Percentiles rank a stretch among this genome's conserved stretches.
phyloP scores from a whole-genome alignment of 1,140 invertebrate species.

The Psilanteris sp. region DNA sequence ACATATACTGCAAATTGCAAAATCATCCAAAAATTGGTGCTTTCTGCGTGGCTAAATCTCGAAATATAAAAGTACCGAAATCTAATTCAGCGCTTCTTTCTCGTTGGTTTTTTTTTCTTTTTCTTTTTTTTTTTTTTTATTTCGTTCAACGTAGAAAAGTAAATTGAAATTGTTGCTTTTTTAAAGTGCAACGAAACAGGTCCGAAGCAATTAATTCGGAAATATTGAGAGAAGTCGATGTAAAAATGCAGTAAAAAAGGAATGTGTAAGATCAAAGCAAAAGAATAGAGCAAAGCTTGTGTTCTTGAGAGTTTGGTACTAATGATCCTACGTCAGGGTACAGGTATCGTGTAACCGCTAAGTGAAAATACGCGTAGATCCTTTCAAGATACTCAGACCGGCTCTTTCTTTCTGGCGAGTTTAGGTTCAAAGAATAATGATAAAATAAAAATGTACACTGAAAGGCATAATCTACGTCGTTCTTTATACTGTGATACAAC shows the following conservation, averaged over 20 bases:
- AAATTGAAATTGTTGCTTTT: constrained; percentile 48
- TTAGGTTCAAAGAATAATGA: constrained; percentile 55
- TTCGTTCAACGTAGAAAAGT: constrained; percentile 8
- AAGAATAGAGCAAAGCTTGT: constrained; percentile 64
- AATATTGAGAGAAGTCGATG: constrained; percentile 53
- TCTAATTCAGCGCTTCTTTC: background rate
- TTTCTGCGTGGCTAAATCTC: too few relatives aligned
- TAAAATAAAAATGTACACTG: constrained; percentile 61
- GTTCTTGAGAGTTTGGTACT: constrained; percentile 72
- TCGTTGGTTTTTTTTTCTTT: background rate
- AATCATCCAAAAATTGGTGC: too few relatives aligned
- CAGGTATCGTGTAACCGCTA: constrained; percentile 77
- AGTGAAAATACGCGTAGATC: constrained; percentile 79
- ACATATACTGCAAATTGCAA: too few relatives aligned
- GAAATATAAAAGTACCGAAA: constrained; percentile 1
- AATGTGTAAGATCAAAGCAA: constrained; percentile 38
- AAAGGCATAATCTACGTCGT: constrained; percentile 41
- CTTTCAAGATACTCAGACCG: constrained; percentile 69
- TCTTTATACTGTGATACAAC: constrained; percentile 40
- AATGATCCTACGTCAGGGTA: constrained; percentile 73
- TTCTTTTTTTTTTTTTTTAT: too few relatives aligned
- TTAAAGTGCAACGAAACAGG: constrained; percentile 46
- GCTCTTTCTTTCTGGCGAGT: constrained; percentile 52
- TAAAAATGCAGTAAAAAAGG: constrained; percentile 60
- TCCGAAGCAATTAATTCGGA: constrained; percentile 59